Base-by-base conservation (phyloP, 2,888 invertebrate genomes). In the Zaprionus bogoriensis region DNA sequence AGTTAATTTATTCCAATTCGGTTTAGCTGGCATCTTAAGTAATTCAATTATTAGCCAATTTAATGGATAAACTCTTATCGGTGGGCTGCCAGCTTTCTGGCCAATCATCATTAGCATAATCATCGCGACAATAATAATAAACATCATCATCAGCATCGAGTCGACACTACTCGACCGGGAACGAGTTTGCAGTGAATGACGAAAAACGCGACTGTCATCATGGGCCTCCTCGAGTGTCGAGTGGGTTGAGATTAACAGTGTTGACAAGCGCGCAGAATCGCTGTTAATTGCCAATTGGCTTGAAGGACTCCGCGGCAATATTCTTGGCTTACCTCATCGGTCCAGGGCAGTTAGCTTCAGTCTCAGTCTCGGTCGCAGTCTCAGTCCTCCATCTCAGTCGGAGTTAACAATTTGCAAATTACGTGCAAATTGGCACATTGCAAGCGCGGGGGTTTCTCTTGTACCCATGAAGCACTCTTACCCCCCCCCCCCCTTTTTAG, bases 381-480 rank as follows among this genome's bases (percentile, higher is more conserved):
- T 38, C 38, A 25, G 36, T 36, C 36, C 10, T 23, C 12, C 14
- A 28, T 0, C n/a, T n/a, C n/a, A n/a, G n/a, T n/a, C n/a, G n/a
- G n/a, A 38, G 1, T 14, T 22, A 19, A 30, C 19, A 44, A 50
- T 20, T 30, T 7, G 17, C 48, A 52, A 42, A 30, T 67, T 46
- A 66, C 53, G 55, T 54, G 64, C 50, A 52, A 78, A 54, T 72
- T 61, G 47, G 45, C 76, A 74, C 76, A 60, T 67, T 53, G 60
- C 51, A 46, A 14, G 10, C 28, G 9, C 20, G 4, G 41, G 19
- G 42, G 17, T 36, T 36, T 36, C 32, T 36, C 32, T 36, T 36
- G 32, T 36, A 36, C 32, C 17, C 32, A 12, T 10, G 12, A 10
- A 30, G 4, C 12, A 10, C 30, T n/a, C n/a, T n/a, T n/a, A 1